Percentiles rank a stretch among this genome's conserved stretches.
Conservation (phyloP, 2,113 vertebrate genomes). For the Cichladusa arquata region DNA sequence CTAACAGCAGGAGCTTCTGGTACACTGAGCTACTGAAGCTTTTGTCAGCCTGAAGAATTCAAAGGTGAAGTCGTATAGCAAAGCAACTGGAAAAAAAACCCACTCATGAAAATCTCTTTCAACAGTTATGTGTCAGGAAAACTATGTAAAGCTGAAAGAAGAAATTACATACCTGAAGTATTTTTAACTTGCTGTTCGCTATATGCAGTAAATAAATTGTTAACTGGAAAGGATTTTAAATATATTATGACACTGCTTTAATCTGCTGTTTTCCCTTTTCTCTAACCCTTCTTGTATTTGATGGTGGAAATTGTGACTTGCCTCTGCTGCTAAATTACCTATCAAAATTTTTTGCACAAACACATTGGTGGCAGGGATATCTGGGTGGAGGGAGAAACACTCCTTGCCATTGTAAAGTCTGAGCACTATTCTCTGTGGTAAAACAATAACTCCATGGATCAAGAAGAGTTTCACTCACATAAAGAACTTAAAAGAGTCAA, state of each 20-base stretch:
- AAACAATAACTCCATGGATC: not conserved
- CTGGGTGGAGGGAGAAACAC: fast-evolving
- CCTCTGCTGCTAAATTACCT: not conserved
- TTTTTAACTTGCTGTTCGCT: not conserved
- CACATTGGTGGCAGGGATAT: not conserved
- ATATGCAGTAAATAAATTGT: not conserved
- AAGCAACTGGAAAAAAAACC: not conserved
- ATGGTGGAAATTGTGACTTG: not conserved
- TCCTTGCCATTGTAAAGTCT: not conserved
- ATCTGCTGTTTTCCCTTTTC: not conserved
- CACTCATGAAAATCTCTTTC: not conserved
- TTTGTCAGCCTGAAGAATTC: not conserved
- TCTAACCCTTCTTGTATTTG: not conserved
- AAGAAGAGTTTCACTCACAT: not conserved
- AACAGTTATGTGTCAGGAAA: not conserved
- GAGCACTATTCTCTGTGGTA: not conserved
- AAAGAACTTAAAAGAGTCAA: not conserved
- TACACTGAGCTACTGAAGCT: not conserved
- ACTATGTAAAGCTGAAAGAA: not conserved
- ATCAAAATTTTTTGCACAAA: not conserved
- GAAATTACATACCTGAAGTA: not conserved
- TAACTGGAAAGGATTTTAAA: not conserved
- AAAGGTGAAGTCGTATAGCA: not conserved
- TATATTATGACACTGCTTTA: not conserved
- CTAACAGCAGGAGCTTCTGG: not conserved